Evolutionary conservation across 2,888 invertebrate species (phyloP).

Genomic region (Drosophila pegasa): DNA sequence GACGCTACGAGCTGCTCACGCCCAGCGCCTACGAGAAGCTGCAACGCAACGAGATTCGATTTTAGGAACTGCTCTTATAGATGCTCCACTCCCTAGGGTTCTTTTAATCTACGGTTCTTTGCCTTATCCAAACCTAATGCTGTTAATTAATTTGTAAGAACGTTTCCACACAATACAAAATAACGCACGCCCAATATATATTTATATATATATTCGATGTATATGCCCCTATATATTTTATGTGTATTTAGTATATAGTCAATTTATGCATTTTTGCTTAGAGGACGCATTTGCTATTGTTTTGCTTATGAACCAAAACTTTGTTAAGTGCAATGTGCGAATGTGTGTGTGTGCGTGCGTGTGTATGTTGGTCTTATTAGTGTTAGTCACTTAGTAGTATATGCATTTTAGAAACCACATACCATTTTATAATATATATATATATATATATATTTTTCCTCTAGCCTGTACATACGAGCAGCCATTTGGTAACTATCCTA

Average conservation of each 20-base stretch:
- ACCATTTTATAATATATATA: constrained; percentile 15
- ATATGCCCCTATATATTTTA: neutral
- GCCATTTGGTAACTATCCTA: constrained; percentile 29
- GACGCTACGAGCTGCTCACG: constrained; percentile 90
- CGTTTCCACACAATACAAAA: constrained; percentile 14
- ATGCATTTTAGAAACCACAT: constrained; percentile 42
- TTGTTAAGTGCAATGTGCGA: constrained; percentile 58
- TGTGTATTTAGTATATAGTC: constrained; percentile 36
- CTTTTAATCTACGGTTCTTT: neutral
- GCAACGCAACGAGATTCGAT: constrained; percentile 89
- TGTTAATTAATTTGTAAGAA: constrained; percentile 75
- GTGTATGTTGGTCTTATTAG: constrained; percentile 17
- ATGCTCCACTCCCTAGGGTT: neutral
- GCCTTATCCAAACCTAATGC: constrained; percentile 49
- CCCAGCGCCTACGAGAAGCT: constrained; percentile 90
- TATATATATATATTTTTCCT: constrained; percentile 8
- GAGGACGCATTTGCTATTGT: constrained; percentile 59
- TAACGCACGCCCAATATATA: constrained; percentile 41
- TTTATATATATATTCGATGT: constrained; percentile 20
- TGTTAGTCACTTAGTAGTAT: constrained; percentile 51
- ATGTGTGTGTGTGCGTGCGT: constrained; percentile 1
- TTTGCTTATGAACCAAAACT: constrained; percentile 50
- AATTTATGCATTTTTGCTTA: constrained; percentile 43
- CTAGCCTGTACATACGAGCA: constrained; percentile 53
- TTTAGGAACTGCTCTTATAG: constrained; percentile 84